Base-by-base conservation (phyloP, 2,888 invertebrate species). In the Drosophila fungiperda region DNA sequence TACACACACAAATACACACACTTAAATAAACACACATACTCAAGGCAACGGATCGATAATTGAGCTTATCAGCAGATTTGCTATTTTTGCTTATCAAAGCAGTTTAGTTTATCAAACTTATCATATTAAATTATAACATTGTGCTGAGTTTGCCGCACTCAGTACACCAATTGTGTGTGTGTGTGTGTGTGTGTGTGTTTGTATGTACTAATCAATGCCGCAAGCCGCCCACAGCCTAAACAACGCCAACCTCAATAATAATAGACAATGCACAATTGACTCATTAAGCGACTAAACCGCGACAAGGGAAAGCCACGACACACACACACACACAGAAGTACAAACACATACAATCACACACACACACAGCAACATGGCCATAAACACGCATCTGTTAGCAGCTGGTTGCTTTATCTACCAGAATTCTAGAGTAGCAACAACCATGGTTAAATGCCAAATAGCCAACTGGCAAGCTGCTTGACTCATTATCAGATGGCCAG, bases 261-360 rank as follows among this genome's bases (percentile, higher is more conserved):
- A 78, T 72, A 48, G 72, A 49, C 74, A 77, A 50, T 61, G 89
- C 86, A 85, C 85, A 89, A 90, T 86, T 90, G 90, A 83, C 87
- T 87, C 90, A 87, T 90, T 90, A 90, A 79, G 79, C 83, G 73
- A 75, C 87, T 77, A 87, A 89, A 87, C 87, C 90, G 89, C 87
- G 87, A 80, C 77, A 73, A 75, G 90, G 70, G 72, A 69, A 65
- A 62, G 76, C 58, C 63, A 60, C 68, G 52, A 32, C 53, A 40
- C 69, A 53, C 32, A 57, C 53, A 63, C 42, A 60, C 38, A 49
- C 35, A 48, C 45, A 52, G 33, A 38, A 48, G 65, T 58, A 38
- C 57, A 59, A 15, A 29, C 42, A 54, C 40, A 52, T 12, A 57
- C 32, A 38, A 35, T 53, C n/a, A 17, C 17, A 20, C 32, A 60